Conservation (phyloP, 2,888 invertebrate genomes). For the Folsomia candida region DNA sequence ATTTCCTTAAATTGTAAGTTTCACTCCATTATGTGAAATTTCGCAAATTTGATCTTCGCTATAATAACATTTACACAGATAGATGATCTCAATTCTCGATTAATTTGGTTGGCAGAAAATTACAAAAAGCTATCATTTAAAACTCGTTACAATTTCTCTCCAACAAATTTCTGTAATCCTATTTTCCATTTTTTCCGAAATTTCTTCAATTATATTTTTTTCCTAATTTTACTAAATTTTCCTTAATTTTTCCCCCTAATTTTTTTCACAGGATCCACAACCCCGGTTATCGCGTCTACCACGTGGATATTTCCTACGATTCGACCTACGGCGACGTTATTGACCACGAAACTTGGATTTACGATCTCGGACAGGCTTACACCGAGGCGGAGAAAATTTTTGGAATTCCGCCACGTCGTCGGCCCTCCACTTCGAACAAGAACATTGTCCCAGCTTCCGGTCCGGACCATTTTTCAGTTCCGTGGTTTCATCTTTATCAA, state of each 20-base stretch:
- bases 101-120: no score
- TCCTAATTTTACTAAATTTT: not conserved
- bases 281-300: constrained; percentile 40
- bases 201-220: constrained; percentile 1
- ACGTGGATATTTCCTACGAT: constrained; percentile 35
- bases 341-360: constrained; percentile 56
- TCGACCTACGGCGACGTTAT: constrained; percentile 50
- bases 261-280: constrained; percentile 27
- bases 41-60: no score
- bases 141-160: no score
- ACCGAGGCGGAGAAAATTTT: constrained; percentile 23
- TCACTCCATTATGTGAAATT: no score
- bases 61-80: no score
- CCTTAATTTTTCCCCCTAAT: not conserved
- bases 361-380: constrained; percentile 55
- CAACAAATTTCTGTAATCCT: no score
- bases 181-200: no score
- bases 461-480: constrained; percentile 18
- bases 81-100: no score
- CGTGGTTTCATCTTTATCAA: constrained; percentile 55
- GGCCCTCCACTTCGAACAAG: constrained; percentile 20
- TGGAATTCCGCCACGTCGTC: not conserved
- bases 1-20: no score
- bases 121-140: no score
- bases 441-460: constrained; percentile 11